phyloP scores from a whole-genome alignment of 2,888 invertebrate species.

The Yponomeuta cagnagella region DNA sequence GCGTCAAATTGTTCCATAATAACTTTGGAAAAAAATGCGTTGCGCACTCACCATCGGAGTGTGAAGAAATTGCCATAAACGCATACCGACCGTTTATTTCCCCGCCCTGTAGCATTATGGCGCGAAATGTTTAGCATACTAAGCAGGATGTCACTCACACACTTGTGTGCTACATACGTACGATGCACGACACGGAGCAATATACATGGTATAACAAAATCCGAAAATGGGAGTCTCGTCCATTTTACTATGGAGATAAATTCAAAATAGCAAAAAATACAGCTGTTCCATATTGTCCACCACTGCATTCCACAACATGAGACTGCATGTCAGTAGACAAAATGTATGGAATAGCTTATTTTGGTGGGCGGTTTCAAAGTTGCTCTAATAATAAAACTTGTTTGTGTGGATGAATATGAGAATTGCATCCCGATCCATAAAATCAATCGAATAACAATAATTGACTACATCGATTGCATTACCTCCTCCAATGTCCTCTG shows the following conservation, averaged over 20 bases:
- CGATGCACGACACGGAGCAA: not conserved
- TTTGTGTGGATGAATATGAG: not conserved
- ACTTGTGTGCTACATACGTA: not conserved
- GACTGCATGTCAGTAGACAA: not conserved
- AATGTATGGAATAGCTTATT: not conserved
- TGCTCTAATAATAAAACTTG: not conserved
- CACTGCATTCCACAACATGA: not conserved
- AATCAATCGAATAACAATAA: not conserved
- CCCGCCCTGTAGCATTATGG: not conserved
- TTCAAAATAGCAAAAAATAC: too few relatives aligned
- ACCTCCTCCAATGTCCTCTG: not conserved
- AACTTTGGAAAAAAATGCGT: not conserved
- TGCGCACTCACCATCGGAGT: not conserved
- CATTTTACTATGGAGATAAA: too few relatives aligned
- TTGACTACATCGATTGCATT: not conserved
- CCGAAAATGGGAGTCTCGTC: too few relatives aligned
- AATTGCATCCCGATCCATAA: not conserved
- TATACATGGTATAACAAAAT: too few relatives aligned
- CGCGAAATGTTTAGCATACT: not conserved
- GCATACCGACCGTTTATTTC: slow-evolving; percentile 1
- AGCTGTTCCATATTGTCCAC: too few relatives aligned
- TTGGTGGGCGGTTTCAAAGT: not conserved
- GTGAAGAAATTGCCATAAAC: not conserved
- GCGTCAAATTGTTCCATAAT: not conserved
- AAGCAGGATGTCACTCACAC: not conserved